Conservation (phyloP, 2,797 vertebrate genomes). For the Mormyrops boulengeri region DNA sequence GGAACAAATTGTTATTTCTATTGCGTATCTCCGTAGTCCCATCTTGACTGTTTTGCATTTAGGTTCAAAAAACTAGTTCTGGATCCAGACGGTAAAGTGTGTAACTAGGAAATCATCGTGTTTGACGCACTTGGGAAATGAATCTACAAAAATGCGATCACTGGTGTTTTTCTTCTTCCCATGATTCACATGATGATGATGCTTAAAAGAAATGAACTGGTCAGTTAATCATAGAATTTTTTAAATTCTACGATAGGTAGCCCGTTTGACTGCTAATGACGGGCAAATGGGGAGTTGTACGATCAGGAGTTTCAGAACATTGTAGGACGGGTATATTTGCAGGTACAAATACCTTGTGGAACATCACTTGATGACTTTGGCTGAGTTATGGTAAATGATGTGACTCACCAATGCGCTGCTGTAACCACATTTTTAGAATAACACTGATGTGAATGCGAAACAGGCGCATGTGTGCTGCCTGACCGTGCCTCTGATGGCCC, state of each 20-base stretch:
- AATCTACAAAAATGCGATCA: not conserved
- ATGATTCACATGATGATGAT: not conserved
- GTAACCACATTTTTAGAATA: not conserved
- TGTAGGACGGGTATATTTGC: not conserved
- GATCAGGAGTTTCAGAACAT: not conserved
- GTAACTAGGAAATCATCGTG: not conserved
- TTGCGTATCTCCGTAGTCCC: not conserved
- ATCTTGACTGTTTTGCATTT: not conserved
- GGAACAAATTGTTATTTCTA: constrained; percentile 12
- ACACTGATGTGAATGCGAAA: not conserved
- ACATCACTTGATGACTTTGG: not conserved
- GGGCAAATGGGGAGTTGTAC: not conserved
- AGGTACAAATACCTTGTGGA: not conserved
- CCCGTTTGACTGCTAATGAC: not conserved
- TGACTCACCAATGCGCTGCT: not conserved
- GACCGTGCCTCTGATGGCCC: constrained; percentile 41
- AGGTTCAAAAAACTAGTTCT: not conserved
- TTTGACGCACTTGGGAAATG: not conserved
- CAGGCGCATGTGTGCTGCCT: constrained; percentile 26
- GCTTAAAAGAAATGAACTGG: not conserved
- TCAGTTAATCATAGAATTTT: not conserved
- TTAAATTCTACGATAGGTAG: not conserved
- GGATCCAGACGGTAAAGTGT: not conserved
- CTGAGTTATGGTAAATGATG: not conserved
- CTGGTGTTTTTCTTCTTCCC: not conserved